Base-by-base conservation (phyloP, 2,888 invertebrate genomes). In the Netelia fuscicornis region DNA sequence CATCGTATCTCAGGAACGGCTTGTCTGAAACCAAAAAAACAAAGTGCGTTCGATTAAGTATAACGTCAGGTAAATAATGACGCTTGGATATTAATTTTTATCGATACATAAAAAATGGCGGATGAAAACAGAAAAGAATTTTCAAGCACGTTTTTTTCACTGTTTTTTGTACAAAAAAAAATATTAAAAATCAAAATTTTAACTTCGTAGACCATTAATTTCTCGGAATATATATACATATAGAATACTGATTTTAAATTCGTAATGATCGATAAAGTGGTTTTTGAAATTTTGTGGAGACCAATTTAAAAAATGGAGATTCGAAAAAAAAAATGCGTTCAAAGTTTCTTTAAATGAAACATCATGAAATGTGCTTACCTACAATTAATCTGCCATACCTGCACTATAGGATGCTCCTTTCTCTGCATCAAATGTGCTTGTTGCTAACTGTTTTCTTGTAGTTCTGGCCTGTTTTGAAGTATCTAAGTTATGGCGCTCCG, bases 171-270 rank as follows among this genome's bases (percentile, higher is more conserved):
- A 75, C 62, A 72, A 85, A 81, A 86, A 72, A 76, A 72, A 79
- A 60, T 60, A 80, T 58, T 81, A 58, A 76, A 44, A 86, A 25
- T 83, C 9, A 76, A 86, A 84, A 81, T 78, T 83, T 83, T 58
- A 62, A 77, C 37, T 68, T 37, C n/a, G 8, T 54, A 54, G 30
- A 67, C 30, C 44, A 6, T 71, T 17, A 77, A 30, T 44, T 76
- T 62, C 30, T 76, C 70, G 11, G n/a, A 37, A 64, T 86, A 42
- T 37, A 3, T 3, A 30, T 30, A 3, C 0, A 30, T 30, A 2
- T 3, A 70, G 78, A 83, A 81, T 48, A 68, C 78, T 79, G 77
- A 37, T 86, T n/a, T 30, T 78, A 83, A 60, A 78, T 83, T 84
- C 44, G 54, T 54, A 58, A 78, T 64, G 42, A 42, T 76, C 79